These are phyloP conservation scores for Hirtodrosophila duncani DNA, from an alignment of 2,888 invertebrate genomes.

Conservation along the genomic window DNA sequence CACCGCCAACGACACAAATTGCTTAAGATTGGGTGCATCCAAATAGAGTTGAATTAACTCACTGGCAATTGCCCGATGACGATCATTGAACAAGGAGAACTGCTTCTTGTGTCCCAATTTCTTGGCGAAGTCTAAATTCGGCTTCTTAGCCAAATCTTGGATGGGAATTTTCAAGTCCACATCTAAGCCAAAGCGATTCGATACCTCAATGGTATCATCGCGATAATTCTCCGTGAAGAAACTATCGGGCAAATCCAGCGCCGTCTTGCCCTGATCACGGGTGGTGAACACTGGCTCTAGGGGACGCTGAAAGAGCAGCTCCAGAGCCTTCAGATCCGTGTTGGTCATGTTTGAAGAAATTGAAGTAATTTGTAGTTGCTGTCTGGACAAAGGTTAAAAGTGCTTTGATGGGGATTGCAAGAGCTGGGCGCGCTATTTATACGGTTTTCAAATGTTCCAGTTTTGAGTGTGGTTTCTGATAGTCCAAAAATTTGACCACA, in stretches of 20 bases:
- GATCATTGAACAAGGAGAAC: constrained; percentile 87
- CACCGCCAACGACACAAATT: constrained; percentile 84
- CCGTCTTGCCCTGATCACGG: constrained; percentile 72
- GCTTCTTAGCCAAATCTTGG: constrained; percentile 63
- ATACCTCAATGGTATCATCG: constrained; percentile 63
- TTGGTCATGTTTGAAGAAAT: constrained; percentile 51
- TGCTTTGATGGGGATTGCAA: constrained; percentile 3
- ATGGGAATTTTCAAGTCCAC: constrained; percentile 73
- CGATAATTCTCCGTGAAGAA: constrained; percentile 72
- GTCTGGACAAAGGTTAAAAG: neutral
- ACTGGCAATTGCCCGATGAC: constrained; percentile 85
- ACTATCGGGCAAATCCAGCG: constrained; percentile 75
- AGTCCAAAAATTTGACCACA: neutral
- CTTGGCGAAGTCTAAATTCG: constrained; percentile 70
- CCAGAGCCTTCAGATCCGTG: constrained; percentile 63
- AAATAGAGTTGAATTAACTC: constrained; percentile 85
- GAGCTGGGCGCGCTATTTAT: constrained; percentile 6
- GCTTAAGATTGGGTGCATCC: constrained; percentile 81
- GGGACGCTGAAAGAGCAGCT: constrained; percentile 75
- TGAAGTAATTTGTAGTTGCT: too few relatives aligned
- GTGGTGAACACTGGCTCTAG: constrained; percentile 76
- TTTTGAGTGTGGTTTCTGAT: neutral
- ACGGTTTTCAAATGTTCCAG: too few relatives aligned
- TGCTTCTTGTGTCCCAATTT: constrained; percentile 57
- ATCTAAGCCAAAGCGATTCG: constrained; percentile 70